Evolutionary conservation across 1,140 invertebrate genomes (phyloP), one percentile per base, ranked within the genome.

Genomic region (Drosophila asahinai): DNA sequence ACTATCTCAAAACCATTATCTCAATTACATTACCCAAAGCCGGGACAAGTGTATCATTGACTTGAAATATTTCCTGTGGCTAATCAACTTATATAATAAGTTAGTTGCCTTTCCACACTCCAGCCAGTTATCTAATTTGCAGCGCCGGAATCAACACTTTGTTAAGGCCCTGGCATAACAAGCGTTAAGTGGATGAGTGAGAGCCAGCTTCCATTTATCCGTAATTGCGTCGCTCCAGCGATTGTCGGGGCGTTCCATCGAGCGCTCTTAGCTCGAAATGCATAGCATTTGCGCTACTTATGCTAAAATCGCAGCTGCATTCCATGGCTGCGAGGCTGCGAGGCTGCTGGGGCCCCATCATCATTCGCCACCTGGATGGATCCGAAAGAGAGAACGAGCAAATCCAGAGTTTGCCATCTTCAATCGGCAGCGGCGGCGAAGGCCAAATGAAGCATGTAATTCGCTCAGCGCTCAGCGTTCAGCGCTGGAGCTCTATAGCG

Each of bases 361-460:
- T 14, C 40, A 33, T 22, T 36, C 22, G 33, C 61, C 57, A 67
- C 58, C 52, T 73, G 75, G 59, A 47, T 72, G 17, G 48, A 12
- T 22, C 25, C 8, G n/a, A 11, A 7, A 22, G 33, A 11, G 27
- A 7, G 11, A 60, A 17, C 19, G 30, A 33, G 48, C 33, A 40
- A 55, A 62, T 33, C 47, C 49, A 48, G 60, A 45, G 47, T 82
- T 61, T 62, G 62, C 49, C 66, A 72, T 80, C 77, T 57, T 68
- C 80, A 72, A 78, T 65, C 68, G 65, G 40, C 59, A 40, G 45
- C 17, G 30, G 30, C 52, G 52, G 70, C 47, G 58, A 45, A 66
- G 81, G 71, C 72, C 49, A 80, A 84, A 81, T 84, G 84, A 83
- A 84, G 83, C 83, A 87, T 87, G 65, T 87, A 87, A 87, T 87